Conservation (phyloP, 2,797 vertebrate genomes). For the Poeciliopsis turneri region DNA sequence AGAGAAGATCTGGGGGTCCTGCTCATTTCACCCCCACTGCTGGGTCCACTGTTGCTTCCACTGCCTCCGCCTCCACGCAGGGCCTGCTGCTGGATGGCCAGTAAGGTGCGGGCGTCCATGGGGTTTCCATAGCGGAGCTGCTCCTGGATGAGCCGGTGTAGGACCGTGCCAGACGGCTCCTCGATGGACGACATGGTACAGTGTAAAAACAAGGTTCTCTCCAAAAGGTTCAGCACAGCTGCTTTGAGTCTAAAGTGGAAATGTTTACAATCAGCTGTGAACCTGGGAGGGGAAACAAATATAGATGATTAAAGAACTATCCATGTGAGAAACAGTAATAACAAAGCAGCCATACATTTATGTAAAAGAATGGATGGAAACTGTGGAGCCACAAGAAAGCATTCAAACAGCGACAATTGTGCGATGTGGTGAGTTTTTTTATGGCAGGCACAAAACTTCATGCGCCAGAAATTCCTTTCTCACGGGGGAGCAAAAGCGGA, state of each 20-base stretch:
- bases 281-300: constrained; percentile 54
- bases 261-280: constrained; percentile 32
- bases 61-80: constrained; percentile 79
- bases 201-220: constrained; percentile 28
- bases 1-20: constrained; percentile 88
- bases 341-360: not conserved
- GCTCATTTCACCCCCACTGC: constrained; percentile 73
- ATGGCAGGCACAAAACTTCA: constrained; percentile 55
- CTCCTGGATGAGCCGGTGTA: constrained; percentile 98
- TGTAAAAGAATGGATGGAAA: not conserved
- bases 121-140: constrained; percentile 97
- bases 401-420: constrained; percentile 67
- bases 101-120: constrained; percentile 92
- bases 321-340: not conserved
- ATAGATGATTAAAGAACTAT: constrained; percentile 1
- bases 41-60: constrained; percentile 85
- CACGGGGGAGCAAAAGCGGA: constrained; percentile 65
- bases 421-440: constrained; percentile 57
- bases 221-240: constrained; percentile 30
- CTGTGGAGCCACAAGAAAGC: not conserved
- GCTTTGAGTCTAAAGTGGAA: constrained; percentile 27
- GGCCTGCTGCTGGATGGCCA: constrained; percentile 94
- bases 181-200: constrained; percentile 90
- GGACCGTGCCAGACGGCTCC: constrained; percentile 94
- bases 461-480: constrained; percentile 74